Percentiles rank a stretch among this genome's conserved stretches.
phyloP scores from a whole-genome alignment of 1,140 invertebrate species.

The Phymorhynchus buccinoides region DNA sequence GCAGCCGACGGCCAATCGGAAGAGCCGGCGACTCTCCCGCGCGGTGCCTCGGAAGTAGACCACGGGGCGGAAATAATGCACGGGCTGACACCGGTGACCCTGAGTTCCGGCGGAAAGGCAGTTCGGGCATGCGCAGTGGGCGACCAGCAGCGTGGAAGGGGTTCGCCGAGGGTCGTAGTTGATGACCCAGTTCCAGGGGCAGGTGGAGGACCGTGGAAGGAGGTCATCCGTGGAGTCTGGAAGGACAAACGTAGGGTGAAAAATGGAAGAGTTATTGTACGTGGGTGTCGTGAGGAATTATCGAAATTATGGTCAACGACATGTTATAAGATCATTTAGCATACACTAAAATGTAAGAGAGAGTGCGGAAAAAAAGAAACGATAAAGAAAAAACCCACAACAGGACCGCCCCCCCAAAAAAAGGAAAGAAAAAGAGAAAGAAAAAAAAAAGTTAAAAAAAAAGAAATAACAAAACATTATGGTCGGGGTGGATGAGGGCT shows the following conservation, averaged over 20 bases:
- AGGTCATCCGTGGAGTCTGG: background rate
- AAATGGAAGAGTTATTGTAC: too few species aligned
- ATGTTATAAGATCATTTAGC: too few species aligned
- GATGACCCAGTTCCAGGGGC: slow-evolving; percentile 9
- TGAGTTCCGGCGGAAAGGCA: slow-evolving; percentile 12
- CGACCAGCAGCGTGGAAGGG: background rate
- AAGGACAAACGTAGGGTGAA: background rate
- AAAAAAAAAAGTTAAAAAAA: too few species aligned
- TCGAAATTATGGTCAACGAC: too few species aligned
- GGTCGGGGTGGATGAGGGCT: too few species aligned
- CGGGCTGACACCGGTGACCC: background rate
- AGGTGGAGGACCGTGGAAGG: background rate
- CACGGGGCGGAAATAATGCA: slow-evolving; percentile 2
- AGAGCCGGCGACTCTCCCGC: background rate
- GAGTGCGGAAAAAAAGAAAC: too few species aligned
- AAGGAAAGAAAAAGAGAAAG: too few species aligned
- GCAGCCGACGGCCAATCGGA: background rate
- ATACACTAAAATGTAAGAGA: too few species aligned
- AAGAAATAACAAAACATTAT: too few species aligned
- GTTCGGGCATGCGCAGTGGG: background rate
- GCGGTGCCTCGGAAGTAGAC: background rate
- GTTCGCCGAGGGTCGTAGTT: background rate
- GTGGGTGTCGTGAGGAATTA: too few species aligned
- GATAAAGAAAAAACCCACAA: too few species aligned
- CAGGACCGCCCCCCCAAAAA: too few species aligned